Evolutionary conservation across 1,140 invertebrate genomes (phyloP), one percentile per base, ranked within the genome.

Genomic region (Caligus rogercresseyi): DNA sequence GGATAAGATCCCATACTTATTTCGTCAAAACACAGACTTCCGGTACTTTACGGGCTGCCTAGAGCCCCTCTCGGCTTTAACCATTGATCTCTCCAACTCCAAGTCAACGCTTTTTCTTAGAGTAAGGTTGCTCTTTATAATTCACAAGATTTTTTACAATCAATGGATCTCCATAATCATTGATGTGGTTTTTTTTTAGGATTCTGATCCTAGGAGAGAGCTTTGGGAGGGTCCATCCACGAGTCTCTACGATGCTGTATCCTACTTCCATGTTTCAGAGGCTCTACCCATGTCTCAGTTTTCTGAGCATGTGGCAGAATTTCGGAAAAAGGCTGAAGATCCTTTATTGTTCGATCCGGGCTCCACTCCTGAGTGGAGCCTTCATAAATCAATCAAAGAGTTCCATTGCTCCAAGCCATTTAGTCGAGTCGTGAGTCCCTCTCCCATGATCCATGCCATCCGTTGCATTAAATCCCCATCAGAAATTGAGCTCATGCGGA

Each of bases 191-290:
- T 43, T 7, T 11, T 43, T 11, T 43, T 11, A 43, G 31, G 31
- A 43, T 43, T n/a, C 31, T 52, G 82, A 87, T 70, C 73, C 78
- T 15, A 80, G 86, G 69, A 79, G 83, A 0, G 87, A 93, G 74
- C 71, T 92, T 15, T 97, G 93, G 93, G 90, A 96, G 73, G 93
- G 92, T 0, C 83, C 87, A 0, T 79, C 86, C 67, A 90, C 75
- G 54, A 72, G 73, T n/a, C 69, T 66, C 14, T 75, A 79, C 25
- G 83, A 84, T 1, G 73, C 74, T n/a, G 65, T 78, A 0, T 69
- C 75, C 31, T 72, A 92, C 19, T 92, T 91, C 70, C 84, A 84
- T 0, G 81, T 93, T 0, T 82, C 89, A 68, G 74, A 82, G 66
- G 79, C 82, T 0, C 69, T 81, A 57, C 77, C 82, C 0, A 68